These are phyloP conservation scores for Ephydatia muelleri DNA, from an alignment of 37 sponge, comb jelly and placozoan species.

Conservation along the genomic window DNA sequence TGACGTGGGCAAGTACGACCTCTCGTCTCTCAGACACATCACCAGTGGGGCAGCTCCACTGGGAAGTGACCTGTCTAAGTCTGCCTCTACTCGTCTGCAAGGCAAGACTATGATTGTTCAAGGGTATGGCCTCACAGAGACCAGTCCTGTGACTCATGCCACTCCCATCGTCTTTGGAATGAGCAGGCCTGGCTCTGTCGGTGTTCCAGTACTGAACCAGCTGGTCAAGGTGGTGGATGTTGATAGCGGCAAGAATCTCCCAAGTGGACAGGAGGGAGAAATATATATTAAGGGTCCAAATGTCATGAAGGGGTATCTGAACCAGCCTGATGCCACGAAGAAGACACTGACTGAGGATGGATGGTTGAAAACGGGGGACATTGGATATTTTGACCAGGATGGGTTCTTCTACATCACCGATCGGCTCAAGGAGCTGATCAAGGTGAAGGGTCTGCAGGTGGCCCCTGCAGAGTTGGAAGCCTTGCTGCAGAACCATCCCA, in stretches of 20 bases:
- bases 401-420: conserved; percentile 86
- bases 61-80: conserved; percentile 61
- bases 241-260: conserved; percentile 45
- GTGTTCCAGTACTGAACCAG: conserved; percentile 48
- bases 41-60: conserved; percentile 86
- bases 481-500: conserved; percentile 68
- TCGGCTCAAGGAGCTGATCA: conserved; percentile 92
- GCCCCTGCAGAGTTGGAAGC: conserved; percentile 95
- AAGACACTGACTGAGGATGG: conserved; percentile 68
- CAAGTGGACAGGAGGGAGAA: conserved; percentile 68
- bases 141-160: conserved; percentile 71
- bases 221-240: conserved; percentile 55
- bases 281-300: conserved; percentile 77
- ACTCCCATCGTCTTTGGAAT: conserved; percentile 14
- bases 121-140: conserved; percentile 88
- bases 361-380: conserved; percentile 86
- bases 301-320: conserved; percentile 90
- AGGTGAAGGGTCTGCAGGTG: conserved; percentile 91
- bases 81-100: conserved; percentile 35
- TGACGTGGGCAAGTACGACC: conserved; percentile 74
- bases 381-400: conserved; percentile 82
- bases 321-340: conserved; percentile 69
- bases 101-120: conserved; percentile 42
- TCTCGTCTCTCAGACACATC: conserved; percentile 51
- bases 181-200: conserved; percentile 63